phyloP scores from a whole-genome alignment of 2,113 vertebrate species.

The Platysternon megacephalum region DNA sequence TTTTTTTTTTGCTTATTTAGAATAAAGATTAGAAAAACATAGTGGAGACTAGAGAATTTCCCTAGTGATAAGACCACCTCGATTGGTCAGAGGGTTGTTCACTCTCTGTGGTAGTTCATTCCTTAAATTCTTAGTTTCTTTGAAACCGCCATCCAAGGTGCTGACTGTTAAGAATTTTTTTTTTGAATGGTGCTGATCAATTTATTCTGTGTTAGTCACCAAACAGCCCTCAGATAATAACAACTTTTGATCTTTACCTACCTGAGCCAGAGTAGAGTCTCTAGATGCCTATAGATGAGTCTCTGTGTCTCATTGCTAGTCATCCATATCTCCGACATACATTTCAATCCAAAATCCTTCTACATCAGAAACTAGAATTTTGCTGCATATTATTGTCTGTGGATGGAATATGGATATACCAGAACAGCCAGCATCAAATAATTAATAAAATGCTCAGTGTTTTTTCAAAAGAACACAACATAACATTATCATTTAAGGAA shows the following conservation, averaged over 20 bases:
- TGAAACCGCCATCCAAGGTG: not conserved
- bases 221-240: not conserved
- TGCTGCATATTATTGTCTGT: not conserved
- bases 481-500: not conserved
- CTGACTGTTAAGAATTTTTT: not conserved
- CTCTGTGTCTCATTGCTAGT: not conserved
- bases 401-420: not conserved
- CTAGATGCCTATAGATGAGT: not conserved
- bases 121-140: not conserved
- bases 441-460: not conserved
- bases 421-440: not conserved
- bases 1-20: too few relatives aligned
- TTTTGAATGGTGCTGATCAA: not conserved
- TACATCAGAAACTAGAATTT: not conserved
- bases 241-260: not conserved
- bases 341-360: not conserved
- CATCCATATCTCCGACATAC: not conserved
- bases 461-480: not conserved
- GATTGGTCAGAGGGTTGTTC: not conserved
- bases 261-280: not conserved
- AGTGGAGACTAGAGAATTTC: too few relatives aligned
- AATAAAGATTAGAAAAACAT: too few relatives aligned
- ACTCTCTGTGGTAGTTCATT: not conserved
- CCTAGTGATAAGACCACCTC: not conserved
- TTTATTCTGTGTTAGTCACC: not conserved